phyloP scores from a whole-genome alignment of 2,797 vertebrate genomes.

The Echiichthys vipera region DNA sequence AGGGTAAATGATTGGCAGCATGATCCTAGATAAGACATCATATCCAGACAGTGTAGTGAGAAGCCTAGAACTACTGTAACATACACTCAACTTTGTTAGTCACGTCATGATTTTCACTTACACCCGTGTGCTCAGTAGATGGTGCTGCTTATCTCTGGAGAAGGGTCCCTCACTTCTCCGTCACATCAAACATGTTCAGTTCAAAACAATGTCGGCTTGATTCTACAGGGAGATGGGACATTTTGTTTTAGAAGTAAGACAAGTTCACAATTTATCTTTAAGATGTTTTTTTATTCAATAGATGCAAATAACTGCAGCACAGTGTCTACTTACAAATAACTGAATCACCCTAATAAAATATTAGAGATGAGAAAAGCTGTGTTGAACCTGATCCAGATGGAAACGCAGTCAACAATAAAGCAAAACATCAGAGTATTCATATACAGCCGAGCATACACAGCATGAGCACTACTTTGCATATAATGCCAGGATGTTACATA shows the following conservation, averaged over 20 bases:
- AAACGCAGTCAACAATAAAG: slow-evolving; percentile 15
- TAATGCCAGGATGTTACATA: slow-evolving; percentile 43
- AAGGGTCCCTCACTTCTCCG: neutral
- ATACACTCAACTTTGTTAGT: neutral
- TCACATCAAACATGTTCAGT: neutral
- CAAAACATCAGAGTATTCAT: slow-evolving; percentile 5
- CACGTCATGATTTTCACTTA: slow-evolving; percentile 21
- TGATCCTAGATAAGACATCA: neutral
- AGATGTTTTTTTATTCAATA: slow-evolving; percentile 60
- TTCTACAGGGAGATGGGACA: neutral
- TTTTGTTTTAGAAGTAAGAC: slow-evolving; percentile 4
- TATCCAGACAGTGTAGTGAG: neutral
- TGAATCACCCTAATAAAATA: slow-evolving; percentile 19
- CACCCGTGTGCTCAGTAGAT: slow-evolving; percentile 55
- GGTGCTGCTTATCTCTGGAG: slow-evolving; percentile 47
- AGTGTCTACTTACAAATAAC: slow-evolving; percentile 28
- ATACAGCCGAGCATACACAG: slow-evolving; percentile 21
- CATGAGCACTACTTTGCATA: slow-evolving; percentile 49
- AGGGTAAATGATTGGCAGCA: neutral
- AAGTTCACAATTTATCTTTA: slow-evolving; percentile 6
- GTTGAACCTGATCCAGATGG: slow-evolving; percentile 16
- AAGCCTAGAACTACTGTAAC: neutral
- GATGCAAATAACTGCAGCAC: slow-evolving; percentile 39
- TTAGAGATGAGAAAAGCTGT: slow-evolving; percentile 2
- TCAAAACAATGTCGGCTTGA: too few species aligned